Percentiles rank a stretch among this genome's conserved stretches.
Conservation (phyloP, 1,140 invertebrate genomes). For the Pachypeltis micranthus region DNA sequence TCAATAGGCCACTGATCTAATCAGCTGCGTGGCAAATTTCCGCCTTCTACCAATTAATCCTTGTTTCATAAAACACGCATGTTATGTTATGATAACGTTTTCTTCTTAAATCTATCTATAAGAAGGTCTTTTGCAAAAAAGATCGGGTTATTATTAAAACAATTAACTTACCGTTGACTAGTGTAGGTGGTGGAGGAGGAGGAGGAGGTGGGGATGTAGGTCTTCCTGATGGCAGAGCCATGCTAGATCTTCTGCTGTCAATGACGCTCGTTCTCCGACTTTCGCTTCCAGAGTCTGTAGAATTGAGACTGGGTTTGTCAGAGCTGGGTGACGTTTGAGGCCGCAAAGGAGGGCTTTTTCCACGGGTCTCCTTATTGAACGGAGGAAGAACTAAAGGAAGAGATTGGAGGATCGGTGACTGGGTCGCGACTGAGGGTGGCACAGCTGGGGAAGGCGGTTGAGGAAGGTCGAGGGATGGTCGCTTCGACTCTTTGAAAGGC, state of each 20-base stretch:
- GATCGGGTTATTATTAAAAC: too few relatives aligned
- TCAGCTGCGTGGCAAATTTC: too few relatives aligned
- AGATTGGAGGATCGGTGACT: neutral
- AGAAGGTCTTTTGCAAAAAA: neutral
- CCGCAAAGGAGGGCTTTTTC: neutral
- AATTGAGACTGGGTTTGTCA: neutral
- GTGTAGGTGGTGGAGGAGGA: conserved; percentile 26
- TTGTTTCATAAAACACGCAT: too few relatives aligned
- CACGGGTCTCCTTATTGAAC: neutral
- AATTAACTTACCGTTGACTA: conserved; percentile 14
- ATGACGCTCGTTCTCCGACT: too few relatives aligned
- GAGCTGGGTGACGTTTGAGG: neutral
- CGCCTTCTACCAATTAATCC: too few relatives aligned
- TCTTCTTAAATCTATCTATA: neutral
- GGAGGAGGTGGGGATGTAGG: conserved; percentile 27
- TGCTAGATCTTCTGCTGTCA: conserved; percentile 23
- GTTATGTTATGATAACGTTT: too few relatives aligned
- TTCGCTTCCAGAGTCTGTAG: neutral
- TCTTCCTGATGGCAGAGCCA: conserved; percentile 15
- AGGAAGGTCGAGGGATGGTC: neutral
- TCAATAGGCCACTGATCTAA: too few relatives aligned
- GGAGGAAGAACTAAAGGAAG: neutral
- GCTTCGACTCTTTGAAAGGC: neutral
- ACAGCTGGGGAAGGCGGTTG: neutral
- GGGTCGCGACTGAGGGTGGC: neutral